Evolutionary conservation across 2,888 invertebrate genomes (phyloP).

Genomic region (Dioctria linearis): DNA sequence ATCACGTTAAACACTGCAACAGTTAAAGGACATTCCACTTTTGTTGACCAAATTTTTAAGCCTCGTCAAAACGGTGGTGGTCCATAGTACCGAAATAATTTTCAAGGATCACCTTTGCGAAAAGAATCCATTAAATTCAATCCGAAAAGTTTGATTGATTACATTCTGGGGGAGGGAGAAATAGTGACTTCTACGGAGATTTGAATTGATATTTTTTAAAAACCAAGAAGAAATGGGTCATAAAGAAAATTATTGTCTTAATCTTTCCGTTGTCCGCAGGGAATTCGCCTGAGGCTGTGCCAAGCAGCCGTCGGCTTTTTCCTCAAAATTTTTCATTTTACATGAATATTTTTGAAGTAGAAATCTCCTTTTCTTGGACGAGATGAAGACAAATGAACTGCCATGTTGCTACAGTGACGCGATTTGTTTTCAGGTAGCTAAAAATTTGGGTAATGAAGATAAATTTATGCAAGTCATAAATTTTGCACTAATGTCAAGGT

Average conservation of each 20-base stretch:
- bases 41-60: no score
- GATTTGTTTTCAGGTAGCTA: conserved; percentile 10
- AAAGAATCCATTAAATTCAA: no score
- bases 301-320: background rate
- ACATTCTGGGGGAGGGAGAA: no score
- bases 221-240: background rate
- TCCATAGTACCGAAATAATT: no score
- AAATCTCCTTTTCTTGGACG: conserved; percentile 14
- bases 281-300: background rate
- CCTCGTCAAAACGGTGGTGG: no score
- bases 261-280: background rate
- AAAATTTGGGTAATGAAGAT: background rate
- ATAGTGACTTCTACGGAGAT: no score
- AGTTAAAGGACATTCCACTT: no score
- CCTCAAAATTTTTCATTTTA: background rate
- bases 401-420: conserved; percentile 7
- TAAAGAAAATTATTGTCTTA: background rate
- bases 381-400: conserved; percentile 39
- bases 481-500: no score
- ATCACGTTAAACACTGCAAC: no score
- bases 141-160: no score
- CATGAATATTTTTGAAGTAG: background rate
- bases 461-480: background rate
- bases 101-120: no score
- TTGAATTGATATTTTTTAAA: background rate